Conservation (phyloP, 2,888 invertebrate species). For the Diarsia mendica region DNA sequence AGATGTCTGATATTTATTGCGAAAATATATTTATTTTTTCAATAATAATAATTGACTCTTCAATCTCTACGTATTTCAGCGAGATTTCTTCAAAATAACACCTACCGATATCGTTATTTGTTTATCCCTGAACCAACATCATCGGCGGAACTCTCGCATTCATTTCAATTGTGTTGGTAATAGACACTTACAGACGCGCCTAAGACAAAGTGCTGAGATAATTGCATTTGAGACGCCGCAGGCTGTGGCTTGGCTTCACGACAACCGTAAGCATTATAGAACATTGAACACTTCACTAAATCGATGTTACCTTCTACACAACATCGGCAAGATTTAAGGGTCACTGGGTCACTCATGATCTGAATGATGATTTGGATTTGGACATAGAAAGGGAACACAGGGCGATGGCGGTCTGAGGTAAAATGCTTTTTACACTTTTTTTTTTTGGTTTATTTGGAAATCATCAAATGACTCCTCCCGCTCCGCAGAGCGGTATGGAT, state of each 20-base stretch:
- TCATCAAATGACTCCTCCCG: too few relatives aligned
- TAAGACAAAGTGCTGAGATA: conserved; percentile 82
- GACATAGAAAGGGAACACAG: too few relatives aligned
- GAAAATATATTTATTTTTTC: not conserved
- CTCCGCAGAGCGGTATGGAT: too few relatives aligned
- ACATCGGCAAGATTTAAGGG: not conserved
- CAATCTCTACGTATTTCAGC: not conserved
- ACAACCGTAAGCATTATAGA: conserved; percentile 52
- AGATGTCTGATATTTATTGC: not conserved
- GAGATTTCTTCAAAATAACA: not conserved
- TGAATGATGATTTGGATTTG: too few relatives aligned
- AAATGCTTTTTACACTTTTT: too few relatives aligned
- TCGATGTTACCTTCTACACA: conserved; percentile 32
- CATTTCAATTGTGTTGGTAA: conserved; percentile 65
- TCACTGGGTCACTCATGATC: too few relatives aligned
- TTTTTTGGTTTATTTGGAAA: too few relatives aligned
- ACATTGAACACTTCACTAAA: conserved; percentile 36
- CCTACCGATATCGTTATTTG: conserved; percentile 3
- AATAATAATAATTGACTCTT: not conserved
- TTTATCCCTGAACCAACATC: conserved; percentile 18
- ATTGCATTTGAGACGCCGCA: conserved; percentile 78
- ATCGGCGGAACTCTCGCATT: conserved; percentile 31
- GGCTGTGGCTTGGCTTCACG: conserved; percentile 49
- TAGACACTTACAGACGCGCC: conserved; percentile 73
- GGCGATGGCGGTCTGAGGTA: too few relatives aligned